Base-by-base conservation (phyloP, 2,797 vertebrate genomes). In the Lepilemur septentrionalis region DNA sequence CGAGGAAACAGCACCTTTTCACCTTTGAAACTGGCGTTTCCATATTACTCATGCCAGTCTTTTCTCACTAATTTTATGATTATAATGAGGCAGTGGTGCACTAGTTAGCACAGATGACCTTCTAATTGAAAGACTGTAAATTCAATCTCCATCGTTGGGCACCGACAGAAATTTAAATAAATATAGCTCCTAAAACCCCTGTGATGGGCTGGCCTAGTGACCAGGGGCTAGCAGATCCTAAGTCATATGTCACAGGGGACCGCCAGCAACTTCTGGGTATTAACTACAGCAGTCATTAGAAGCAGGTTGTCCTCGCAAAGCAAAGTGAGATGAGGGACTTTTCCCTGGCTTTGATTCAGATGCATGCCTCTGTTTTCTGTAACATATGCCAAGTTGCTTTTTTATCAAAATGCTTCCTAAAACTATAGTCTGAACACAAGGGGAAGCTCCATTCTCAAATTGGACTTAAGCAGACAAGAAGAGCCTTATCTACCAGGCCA, bases 51-150 rank as follows among this genome's bases (percentile, higher is more conserved):
- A 98, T 97, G 97, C 98, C 98, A 93, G 98, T 98, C 98, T 98
- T 98, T 98, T 96, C 98, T 98, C 96, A 48, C 98, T 98, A 98
- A 98, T 98, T 98, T 98, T 98, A 98, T 98, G 96, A 98, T 98
- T 98, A 98, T 98, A 98, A 99, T 98, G 98, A 99, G 98, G 98
- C 98, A 98, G 98, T 98, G 94, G 98, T 30, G 0, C 97, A 94
- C 98, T 98, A 98, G 97, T 99, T 99, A 98, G 98, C 97, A 97
- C 97, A 97, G 98, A 97, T 98, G 98, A 98, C 98, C 98, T 98
- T 98, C 98, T 99, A 99, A 99, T 99, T 99, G 98, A 98, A 98
- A 98, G 98, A 97, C 98, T 98, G 96, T 98, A 98, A 98, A 99
- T 98, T 98, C 97, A 97, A 98, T 98, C 98, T 98, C 97, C 92